A percentile compares a stretch with the other conserved stretches of the same genome.
These are phyloP conservation scores for Nothobranchius kuhntae DNA, from an alignment of 2,113 vertebrate species.

Conservation along the genomic window DNA sequence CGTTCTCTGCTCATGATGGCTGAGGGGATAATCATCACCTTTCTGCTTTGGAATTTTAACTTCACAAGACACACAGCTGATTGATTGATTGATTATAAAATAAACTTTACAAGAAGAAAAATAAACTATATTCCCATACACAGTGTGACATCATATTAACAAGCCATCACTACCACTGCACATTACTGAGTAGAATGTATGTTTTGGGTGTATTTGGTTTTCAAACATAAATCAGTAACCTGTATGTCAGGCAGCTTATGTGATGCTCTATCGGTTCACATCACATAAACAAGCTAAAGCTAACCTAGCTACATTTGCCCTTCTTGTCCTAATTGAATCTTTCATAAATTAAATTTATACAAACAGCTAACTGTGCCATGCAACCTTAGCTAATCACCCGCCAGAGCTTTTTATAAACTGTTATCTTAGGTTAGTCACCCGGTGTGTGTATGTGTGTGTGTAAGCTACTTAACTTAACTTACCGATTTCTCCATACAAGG, in stretches of 20 bases:
- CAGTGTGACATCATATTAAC: neutral
- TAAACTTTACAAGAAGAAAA: no score
- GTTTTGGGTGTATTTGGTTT: no score
- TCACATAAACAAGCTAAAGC: neutral
- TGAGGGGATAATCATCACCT: neutral
- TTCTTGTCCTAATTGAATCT: neutral
- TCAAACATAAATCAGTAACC: no score
- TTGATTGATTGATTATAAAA: neutral
- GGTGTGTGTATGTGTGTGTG: neutral
- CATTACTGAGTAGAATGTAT: no score
- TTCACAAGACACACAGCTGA: neutral
- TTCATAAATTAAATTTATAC: neutral
- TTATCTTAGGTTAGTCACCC: slow-evolving; percentile 15
- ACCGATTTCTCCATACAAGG: slow-evolving; percentile 83
- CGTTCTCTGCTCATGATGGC: neutral
- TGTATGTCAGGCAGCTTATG: no score
- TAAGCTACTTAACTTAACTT: slow-evolving; percentile 78
- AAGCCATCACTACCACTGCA: no score
- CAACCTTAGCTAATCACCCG: neutral
- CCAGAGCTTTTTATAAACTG: neutral
- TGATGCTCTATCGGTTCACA: neutral
- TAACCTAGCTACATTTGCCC: neutral
- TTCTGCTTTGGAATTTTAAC: neutral
- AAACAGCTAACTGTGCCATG: neutral
- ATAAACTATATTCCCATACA: no score